These are phyloP conservation scores for Campodea augens DNA, from an alignment of 1,140 invertebrate genomes.

Conservation along the genomic window DNA sequence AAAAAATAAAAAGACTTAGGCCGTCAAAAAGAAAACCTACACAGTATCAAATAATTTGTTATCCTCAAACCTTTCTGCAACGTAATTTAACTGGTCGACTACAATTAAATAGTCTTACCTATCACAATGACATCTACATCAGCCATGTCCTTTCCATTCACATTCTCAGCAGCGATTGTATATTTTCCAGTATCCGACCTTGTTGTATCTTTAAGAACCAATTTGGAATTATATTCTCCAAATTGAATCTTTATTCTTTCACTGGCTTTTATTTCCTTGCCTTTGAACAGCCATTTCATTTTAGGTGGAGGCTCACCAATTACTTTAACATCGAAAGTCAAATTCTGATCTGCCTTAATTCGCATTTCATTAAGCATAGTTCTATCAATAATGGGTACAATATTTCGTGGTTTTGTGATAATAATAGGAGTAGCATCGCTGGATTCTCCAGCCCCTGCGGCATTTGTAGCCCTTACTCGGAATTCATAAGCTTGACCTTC, in stretches of 20 bases:
- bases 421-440: constrained; percentile 72
- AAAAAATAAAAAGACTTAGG: background rate
- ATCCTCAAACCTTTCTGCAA: too few relatives aligned
- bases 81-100: too few relatives aligned
- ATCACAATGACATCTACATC: constrained; percentile 82
- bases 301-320: constrained; percentile 79
- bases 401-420: constrained; percentile 68
- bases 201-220: constrained; percentile 65
- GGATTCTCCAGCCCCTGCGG: constrained; percentile 79
- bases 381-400: constrained; percentile 70
- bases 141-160: constrained; percentile 77
- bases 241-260: constrained; percentile 56
- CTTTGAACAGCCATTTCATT: constrained; percentile 63
- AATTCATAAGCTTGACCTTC: constrained; percentile 83
- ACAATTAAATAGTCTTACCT: constrained; percentile 23
- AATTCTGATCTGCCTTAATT: constrained; percentile 75
- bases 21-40: too few relatives aligned
- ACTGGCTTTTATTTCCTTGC: constrained; percentile 46
- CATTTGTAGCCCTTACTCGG: constrained; percentile 76
- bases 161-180: constrained; percentile 77
- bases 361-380: constrained; percentile 62
- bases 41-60: too few relatives aligned
- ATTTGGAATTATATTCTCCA: constrained; percentile 74
- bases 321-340: constrained; percentile 55
- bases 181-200: constrained; percentile 79